These are phyloP conservation scores for Drosophila barbarae DNA, from an alignment of 2,888 invertebrate genomes.

Conservation along the genomic window DNA sequence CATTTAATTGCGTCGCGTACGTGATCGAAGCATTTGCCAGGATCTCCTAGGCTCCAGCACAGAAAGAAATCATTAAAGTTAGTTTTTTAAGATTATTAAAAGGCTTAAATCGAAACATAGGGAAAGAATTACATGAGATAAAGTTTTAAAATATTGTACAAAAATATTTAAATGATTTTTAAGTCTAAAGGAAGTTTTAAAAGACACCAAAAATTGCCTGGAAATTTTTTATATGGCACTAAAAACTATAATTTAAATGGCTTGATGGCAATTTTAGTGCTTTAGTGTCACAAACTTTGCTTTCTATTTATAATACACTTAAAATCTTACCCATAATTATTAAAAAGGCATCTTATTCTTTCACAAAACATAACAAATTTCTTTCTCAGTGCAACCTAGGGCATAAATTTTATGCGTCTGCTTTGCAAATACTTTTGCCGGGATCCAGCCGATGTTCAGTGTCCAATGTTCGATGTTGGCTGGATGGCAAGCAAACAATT, in stretches of 20 bases:
- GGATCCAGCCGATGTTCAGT: constrained; percentile 21
- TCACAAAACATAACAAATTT: neutral
- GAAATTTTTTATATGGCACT: no score
- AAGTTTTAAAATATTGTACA: no score
- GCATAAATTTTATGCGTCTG: constrained; percentile 69
- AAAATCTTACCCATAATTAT: no score
- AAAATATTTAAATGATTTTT: no score
- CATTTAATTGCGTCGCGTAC: constrained; percentile 79
- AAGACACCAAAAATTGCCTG: no score
- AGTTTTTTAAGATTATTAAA: neutral
- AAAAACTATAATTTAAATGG: no score
- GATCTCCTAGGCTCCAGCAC: constrained; percentile 30
- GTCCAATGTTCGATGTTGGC: constrained; percentile 40
- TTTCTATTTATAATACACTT: no score
- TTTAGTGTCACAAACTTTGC: no score
- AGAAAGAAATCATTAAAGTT: neutral
- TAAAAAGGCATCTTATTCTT: neutral
- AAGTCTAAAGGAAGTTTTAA: no score
- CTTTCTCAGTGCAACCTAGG: constrained; percentile 29
- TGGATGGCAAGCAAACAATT: constrained; percentile 64
- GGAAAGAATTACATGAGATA: no score
- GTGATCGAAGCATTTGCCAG: constrained; percentile 77
- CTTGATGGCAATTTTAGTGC: no score
- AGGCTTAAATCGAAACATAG: neutral
- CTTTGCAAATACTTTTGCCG: constrained; percentile 58